Conservation (phyloP, 2,113 vertebrate genomes). For the Cephalopterus ornatus region DNA sequence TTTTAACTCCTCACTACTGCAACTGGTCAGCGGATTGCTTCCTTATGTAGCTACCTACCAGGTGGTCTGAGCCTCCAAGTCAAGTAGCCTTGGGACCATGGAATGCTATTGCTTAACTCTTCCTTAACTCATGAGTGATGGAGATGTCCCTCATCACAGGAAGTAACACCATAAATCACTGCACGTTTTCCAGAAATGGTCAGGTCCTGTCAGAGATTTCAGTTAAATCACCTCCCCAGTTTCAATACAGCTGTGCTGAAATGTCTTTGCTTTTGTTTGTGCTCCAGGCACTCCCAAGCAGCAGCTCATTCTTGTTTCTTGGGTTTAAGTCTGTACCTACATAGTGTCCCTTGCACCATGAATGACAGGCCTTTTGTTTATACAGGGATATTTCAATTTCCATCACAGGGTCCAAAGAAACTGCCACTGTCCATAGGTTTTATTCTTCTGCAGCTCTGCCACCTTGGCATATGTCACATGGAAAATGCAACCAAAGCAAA, state of each 20-base stretch:
- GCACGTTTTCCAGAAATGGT: neutral
- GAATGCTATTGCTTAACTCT: neutral
- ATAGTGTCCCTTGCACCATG: neutral
- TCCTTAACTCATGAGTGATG: neutral
- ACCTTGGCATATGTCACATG: neutral
- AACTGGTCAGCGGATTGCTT: neutral
- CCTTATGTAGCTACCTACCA: neutral
- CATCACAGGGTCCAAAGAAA: neutral
- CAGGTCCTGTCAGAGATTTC: neutral
- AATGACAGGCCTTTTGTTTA: neutral
- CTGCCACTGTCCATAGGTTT: neutral
- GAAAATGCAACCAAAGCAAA: slow-evolving; percentile 7
- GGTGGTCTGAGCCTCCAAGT: neutral
- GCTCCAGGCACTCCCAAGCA: neutral
- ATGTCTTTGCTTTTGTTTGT: neutral
- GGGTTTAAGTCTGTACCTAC: neutral
- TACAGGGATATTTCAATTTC: neutral
- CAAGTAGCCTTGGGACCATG: neutral
- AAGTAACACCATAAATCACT: neutral
- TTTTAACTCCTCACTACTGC: slow-evolving; percentile 38
- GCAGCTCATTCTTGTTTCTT: neutral
- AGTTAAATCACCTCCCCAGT: neutral
- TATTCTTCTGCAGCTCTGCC: neutral
- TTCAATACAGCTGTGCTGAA: neutral
- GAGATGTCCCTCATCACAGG: neutral